Base-by-base conservation (phyloP, 2,113 vertebrate genomes). In the Sardina pilchardus region DNA sequence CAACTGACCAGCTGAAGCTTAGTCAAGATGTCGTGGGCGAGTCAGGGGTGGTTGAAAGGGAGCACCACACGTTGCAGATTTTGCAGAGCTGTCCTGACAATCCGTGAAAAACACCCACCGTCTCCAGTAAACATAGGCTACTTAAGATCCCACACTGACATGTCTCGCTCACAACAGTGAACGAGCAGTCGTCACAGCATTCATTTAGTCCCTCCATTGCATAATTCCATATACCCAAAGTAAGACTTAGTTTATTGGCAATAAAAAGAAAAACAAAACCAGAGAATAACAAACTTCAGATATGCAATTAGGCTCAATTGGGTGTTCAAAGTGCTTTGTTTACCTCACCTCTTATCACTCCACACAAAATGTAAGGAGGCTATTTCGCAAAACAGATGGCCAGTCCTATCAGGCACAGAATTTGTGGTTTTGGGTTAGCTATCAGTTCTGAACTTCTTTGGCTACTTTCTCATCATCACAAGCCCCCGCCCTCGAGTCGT, bases 401-500 rank as follows among this genome's bases (percentile, higher is more conserved):
- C 71, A 34, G 26, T 78, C n/a, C 12, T 30, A 71, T 71, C 63
- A 36, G 71, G 12, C 63, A 30, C 59, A 67, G 24, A 2, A 34
- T 36, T 36, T 78, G 71, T 78, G 71, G 71, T 39, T 78, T 78
- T 78, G 71, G 71, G 71, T 14, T 17, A 36, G 71, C 71, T 80
- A 81, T 83, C 81, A 83, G 47, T 48, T 83, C 85, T 75, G n/a
- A 87, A 87, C 83, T 87, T 87, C 82, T 80, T 59, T 84, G 80
- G 81, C 56, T 85, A 80, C 63, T 83, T 86, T 78, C 86, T 88
- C 89, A 88, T 86, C 89, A 75, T 56, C 81, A 75, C 26, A 21
- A 87, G 84, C 83, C 87, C 85, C 88, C 85, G 87, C 71, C 81
- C 87, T 89, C 81, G 83, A 67, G 36, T 78, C 26, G 78, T 36